A percentile compares a stretch with the other conserved stretches of the same genome.
Conservation (phyloP, 2,888 invertebrate genomes). For the Agapetus fuscipes region DNA sequence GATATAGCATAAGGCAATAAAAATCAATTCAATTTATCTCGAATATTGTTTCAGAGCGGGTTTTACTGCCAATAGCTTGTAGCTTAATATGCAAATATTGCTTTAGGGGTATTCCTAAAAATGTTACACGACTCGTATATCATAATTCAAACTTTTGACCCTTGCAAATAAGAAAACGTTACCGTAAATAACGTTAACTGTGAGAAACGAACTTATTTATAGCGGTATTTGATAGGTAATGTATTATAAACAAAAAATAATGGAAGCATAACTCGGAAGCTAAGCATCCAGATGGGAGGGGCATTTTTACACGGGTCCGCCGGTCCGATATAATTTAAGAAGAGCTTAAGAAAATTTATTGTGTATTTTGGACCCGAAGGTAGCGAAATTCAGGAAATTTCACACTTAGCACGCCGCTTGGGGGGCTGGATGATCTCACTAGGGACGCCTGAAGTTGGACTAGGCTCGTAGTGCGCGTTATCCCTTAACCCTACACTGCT, state of each 20-base stretch:
- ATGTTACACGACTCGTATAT: too few relatives aligned
- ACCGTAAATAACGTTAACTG: conserved; percentile 6
- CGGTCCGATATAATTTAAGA: conserved; percentile 3
- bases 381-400: conserved; percentile 3
- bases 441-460: too few relatives aligned
- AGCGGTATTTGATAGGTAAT: conserved; percentile 11
- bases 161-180: conserved; percentile 1
- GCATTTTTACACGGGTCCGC: conserved; percentile 5
- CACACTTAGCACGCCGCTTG: conserved; percentile 4
- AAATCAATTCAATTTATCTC: not conserved
- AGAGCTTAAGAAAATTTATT: conserved; percentile 15
- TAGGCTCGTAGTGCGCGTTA: too few relatives aligned
- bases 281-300: conserved; percentile 4
- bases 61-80: too few relatives aligned
- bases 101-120: too few relatives aligned
- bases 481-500: too few relatives aligned
- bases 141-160: conserved; percentile 1
- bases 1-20: not conserved
- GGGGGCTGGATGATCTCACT: too few relatives aligned
- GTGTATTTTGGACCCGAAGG: conserved; percentile 12
- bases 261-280: conserved; percentile 12
- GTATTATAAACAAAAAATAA: conserved; percentile 15
- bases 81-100: too few relatives aligned
- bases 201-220: conserved; percentile 13
- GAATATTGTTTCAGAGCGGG: not conserved